Evolutionary conservation across 2,888 invertebrate genomes (phyloP).

Genomic region (Drosophila mimica): DNA sequence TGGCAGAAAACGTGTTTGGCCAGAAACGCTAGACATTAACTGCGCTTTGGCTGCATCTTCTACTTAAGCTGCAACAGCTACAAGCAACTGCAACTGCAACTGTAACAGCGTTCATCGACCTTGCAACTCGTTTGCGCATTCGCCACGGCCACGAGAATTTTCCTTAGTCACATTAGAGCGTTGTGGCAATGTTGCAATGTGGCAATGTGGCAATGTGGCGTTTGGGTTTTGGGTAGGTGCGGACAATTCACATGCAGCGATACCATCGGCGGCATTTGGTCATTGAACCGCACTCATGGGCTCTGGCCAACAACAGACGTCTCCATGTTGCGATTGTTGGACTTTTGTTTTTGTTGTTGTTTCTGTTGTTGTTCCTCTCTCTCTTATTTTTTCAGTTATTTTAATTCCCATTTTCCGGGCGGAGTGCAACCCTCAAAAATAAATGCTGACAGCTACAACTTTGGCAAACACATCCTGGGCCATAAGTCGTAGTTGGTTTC

Average conservation of each 20-base stretch:
- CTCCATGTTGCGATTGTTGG: slow-evolving; percentile 26
- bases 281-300: slow-evolving; percentile 59
- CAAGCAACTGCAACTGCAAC: slow-evolving; percentile 27
- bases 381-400: slow-evolving; percentile 37
- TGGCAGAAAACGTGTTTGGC: slow-evolving; percentile 57
- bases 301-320: slow-evolving; percentile 27
- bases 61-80: slow-evolving; percentile 23
- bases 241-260: slow-evolving; percentile 44
- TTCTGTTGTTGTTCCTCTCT: not conserved
- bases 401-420: slow-evolving; percentile 51
- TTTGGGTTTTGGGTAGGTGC: slow-evolving; percentile 51
- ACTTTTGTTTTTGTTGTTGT: not conserved
- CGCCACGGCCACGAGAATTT: slow-evolving; percentile 42
- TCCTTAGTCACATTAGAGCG: slow-evolving; percentile 34
- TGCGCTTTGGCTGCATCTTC: slow-evolving; percentile 31
- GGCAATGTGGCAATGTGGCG: slow-evolving; percentile 6
- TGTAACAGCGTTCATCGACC: slow-evolving; percentile 83
- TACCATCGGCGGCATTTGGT: slow-evolving; percentile 67
- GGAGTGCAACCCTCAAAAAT: slow-evolving; percentile 49
- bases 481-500: slow-evolving; percentile 77
- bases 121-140: slow-evolving; percentile 83
- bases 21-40: slow-evolving; percentile 41
- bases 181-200: slow-evolving; percentile 4
- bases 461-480: slow-evolving; percentile 60
- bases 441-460: slow-evolving; percentile 41